Evolutionary conservation across 92 coral and sea anemone genomes (phyloP), one percentile per base, ranked within the genome.

Genomic region (Epizoanthus illoricatus): DNA sequence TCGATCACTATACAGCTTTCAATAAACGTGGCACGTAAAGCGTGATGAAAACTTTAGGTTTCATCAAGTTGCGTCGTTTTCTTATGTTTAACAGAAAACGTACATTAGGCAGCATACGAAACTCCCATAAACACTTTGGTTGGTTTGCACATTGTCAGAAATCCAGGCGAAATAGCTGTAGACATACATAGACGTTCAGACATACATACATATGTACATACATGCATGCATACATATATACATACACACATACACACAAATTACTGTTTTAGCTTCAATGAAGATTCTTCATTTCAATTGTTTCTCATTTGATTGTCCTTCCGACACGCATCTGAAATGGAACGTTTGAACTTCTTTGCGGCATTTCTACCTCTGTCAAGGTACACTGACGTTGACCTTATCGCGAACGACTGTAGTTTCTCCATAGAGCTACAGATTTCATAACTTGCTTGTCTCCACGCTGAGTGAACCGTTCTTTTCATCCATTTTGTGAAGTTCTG

Each of bases 401-500:
- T 68, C n/a, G 20, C 49, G 3, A 16, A 7, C 47, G 8, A 23
- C 52, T 41, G 49, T 39, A 5, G 73, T 24, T 36, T 65, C 40
- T 65, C n/a, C 17, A 23, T 24, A 28, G 5, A 65, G 56, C 70
- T 45, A 39, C 4, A 73, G 6, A 73, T 12, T 55, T 75, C 43
- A 75, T 1, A 75, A 36, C 33, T 40, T 59, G 81, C 81, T 75
- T 75, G 81, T 59, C 52, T 75, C 68, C 19, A 40, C 3, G 24
- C 42, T 75, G 69, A 65, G 40, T 0, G 23, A 70, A 45, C 58
- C 71, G 45, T 63, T 42, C 61, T 19, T 78, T 62, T 78, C 58
- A 12, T 60, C 20, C 41, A 39, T 13, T 33, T 11, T 9, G 71
- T 78, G 71, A 63, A 64, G 16, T 19, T 78, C 82, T 0, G 71